phyloP scores from a whole-genome alignment of 2,888 invertebrate species.

The Nasonia oneida region DNA sequence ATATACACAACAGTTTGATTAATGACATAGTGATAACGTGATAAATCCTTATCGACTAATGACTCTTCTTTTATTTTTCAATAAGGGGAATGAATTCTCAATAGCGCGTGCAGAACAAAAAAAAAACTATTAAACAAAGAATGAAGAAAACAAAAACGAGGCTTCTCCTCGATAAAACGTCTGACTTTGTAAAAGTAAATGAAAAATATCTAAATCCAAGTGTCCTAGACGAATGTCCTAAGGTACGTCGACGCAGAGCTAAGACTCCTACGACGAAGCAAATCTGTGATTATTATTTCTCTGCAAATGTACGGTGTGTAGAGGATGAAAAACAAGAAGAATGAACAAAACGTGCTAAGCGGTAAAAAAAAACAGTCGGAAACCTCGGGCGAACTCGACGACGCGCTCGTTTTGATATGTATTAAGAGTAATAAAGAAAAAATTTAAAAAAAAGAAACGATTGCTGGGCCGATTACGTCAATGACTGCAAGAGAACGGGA shows the following conservation, averaged over 20 bases:
- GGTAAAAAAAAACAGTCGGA: constrained; percentile 56
- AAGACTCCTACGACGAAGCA: constrained; percentile 66
- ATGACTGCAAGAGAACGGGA: constrained; percentile 35
- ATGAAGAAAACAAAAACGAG: constrained; percentile 3
- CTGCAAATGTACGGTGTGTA: constrained; percentile 65
- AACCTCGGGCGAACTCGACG: constrained; percentile 71
- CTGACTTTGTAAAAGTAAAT: constrained; percentile 41
- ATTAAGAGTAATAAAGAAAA: constrained; percentile 36
- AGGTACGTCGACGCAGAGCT: constrained; percentile 49
- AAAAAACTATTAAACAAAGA: background rate
- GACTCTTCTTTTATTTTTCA: constrained; percentile 13
- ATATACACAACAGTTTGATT: constrained; percentile 36
- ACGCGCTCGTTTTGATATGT: constrained; percentile 66
- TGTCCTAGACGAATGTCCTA: constrained; percentile 60
- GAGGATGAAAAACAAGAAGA: constrained; percentile 53
- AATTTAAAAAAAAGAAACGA: background rate
- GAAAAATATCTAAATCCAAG: constrained; percentile 55
- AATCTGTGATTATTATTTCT: constrained; percentile 74
- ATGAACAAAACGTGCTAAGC: constrained; percentile 48
- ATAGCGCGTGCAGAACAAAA: background rate
- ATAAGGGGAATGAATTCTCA: background rate
- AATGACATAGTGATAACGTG: constrained; percentile 42
- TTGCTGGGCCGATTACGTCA: constrained; percentile 56
- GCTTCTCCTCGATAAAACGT: constrained; percentile 39
- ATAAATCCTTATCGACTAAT: constrained; percentile 44